Conservation (phyloP, 2,888 invertebrate genomes). For the Luperina testacea region DNA sequence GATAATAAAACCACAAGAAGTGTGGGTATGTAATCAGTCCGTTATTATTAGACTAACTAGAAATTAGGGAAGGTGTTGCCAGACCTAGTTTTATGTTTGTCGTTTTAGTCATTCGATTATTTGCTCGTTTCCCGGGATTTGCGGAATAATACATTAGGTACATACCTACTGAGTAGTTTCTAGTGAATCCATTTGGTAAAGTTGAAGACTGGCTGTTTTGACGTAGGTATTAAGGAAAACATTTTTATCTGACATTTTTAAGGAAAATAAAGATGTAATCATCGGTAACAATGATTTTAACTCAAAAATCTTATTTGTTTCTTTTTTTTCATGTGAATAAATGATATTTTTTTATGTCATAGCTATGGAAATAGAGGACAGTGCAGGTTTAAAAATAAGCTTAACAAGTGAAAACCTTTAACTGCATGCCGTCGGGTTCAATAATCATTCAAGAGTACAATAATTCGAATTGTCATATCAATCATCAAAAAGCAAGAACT, state of each 20-base stretch:
- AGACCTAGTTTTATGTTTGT: conserved; percentile 21
- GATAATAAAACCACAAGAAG: conserved; percentile 41
- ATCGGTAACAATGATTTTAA: background rate
- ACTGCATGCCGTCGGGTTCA: background rate
- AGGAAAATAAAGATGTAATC: background rate
- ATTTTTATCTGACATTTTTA: background rate
- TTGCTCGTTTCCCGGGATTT: conserved; percentile 11
- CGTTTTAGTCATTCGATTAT: conserved; percentile 18
- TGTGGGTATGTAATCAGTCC: conserved; percentile 43
- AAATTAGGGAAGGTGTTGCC: conserved; percentile 32
- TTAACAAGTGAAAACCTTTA: background rate
- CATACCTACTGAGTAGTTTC: background rate
- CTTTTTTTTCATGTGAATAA: background rate
- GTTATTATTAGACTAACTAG: conserved; percentile 52
- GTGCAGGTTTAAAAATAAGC: background rate
- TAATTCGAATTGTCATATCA: background rate
- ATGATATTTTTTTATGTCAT: background rate
- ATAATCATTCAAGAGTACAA: background rate
- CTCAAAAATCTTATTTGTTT: background rate
- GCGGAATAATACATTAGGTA: background rate
- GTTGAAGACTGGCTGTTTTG: background rate
- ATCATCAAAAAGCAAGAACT: background rate
- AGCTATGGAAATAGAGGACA: background rate
- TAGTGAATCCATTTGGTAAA: conserved; percentile 7
- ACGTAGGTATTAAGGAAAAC: background rate